Evolutionary conservation across 2,113 vertebrate genomes (phyloP).

Genomic region (Orycteropus afer): DNA sequence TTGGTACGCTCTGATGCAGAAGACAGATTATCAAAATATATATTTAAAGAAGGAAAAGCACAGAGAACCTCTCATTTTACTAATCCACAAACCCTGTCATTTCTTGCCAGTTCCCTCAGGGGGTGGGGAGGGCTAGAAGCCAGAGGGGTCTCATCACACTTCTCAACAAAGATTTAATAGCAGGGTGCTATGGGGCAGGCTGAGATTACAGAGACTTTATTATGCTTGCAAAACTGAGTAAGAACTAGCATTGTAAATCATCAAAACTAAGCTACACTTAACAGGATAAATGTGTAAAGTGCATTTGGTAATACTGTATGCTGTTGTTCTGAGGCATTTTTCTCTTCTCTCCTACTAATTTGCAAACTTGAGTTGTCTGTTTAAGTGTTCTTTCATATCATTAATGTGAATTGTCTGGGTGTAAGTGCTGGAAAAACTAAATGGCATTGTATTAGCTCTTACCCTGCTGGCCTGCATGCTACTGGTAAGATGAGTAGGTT

Average conservation of each 20-base stretch:
- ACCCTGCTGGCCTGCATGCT: not conserved
- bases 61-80: slow-evolving; percentile 79
- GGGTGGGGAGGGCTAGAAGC: slow-evolving; percentile 70
- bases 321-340: slow-evolving; percentile 54
- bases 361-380: slow-evolving; percentile 65
- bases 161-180: slow-evolving; percentile 82
- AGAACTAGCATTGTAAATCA: slow-evolving; percentile 71
- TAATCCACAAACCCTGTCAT: slow-evolving; percentile 82
- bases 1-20: slow-evolving; percentile 75
- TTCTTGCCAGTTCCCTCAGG: slow-evolving; percentile 77
- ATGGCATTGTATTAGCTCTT: not conserved
- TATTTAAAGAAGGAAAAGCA: slow-evolving; percentile 79
- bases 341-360: slow-evolving; percentile 67
- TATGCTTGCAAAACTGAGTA: slow-evolving; percentile 73
- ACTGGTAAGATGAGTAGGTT: not conserved
- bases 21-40: slow-evolving; percentile 80
- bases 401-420: slow-evolving; percentile 50
- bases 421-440: slow-evolving; percentile 34
- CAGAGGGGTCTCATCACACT: slow-evolving; percentile 80
- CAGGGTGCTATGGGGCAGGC: slow-evolving; percentile 78
- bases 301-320: slow-evolving; percentile 56
- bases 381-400: slow-evolving; percentile 62
- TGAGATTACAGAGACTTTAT: slow-evolving; percentile 74
- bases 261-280: slow-evolving; percentile 76
- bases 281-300: slow-evolving; percentile 74